Base-by-base conservation (phyloP, 2,113 vertebrate genomes). In the Pipa parva region DNA sequence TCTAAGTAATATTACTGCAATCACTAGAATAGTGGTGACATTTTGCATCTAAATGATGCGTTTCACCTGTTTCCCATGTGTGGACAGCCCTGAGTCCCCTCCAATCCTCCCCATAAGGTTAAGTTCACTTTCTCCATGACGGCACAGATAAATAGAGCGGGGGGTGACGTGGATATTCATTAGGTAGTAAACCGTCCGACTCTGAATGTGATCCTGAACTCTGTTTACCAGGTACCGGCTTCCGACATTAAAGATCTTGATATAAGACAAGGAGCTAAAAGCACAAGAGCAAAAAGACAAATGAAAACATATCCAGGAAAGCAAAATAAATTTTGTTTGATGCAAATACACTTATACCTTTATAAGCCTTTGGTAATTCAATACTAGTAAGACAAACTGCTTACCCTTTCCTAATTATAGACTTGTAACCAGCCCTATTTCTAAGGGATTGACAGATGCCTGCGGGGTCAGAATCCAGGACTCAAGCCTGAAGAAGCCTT, bases 161-260 rank as follows among this genome's bases (percentile, higher is more conserved):
- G 91, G 91, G 0, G 92, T 89, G 60, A 97, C 92, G 5, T 97
- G 94, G 75, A 94, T 96, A 78, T 97, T 97, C 93, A 97, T 97
- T 74, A 96, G 85, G 79, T 97, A 95, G 60, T 97, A 96, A 0
- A 95, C 92, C 0, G 84, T 93, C 48, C 94, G 75, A 80, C 94
- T 96, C 84, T 97, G 94, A 26, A 96, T 82, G 81, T 96, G 94
- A 69, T 95, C 94, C 80, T 93, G 92, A 7, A 97, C 91, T 9
- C 81, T 80, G 77, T 96, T 97, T 63, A 92, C 93, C 82, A 95
- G 80, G 80, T 93, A 95, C 11, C 90, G 80, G 46, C 84, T 83
- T 21, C 94, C 94, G 69, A 93, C 93, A 1, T 97, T 89, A 62
- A 95, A 95, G 76, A 97, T 97, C 83, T 95, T 95, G 70, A 97